Evolutionary conservation across 2,113 vertebrate species (phyloP).

Genomic region (Microtus ochrogaster): DNA sequence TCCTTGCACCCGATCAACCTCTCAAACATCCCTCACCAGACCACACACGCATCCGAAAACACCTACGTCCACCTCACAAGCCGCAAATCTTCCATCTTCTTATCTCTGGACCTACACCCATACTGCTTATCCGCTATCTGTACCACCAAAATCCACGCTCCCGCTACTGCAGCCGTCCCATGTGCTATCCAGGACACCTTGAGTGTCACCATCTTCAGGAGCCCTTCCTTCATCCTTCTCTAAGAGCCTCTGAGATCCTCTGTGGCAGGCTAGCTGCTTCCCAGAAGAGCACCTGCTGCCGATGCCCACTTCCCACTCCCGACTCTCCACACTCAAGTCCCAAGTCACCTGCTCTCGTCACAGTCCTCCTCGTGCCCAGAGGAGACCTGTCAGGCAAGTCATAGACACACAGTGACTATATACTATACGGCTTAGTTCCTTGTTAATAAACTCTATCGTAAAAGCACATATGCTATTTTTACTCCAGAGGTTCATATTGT

Average conservation of each 20-base stretch:
- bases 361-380: background rate
- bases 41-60: background rate
- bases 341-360: background rate
- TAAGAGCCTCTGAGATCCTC: background rate
- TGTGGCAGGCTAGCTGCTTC: background rate
- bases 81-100: background rate
- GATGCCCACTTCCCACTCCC: background rate
- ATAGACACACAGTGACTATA: background rate
- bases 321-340: background rate
- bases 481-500: conserved; percentile 24
- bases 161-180: background rate
- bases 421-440: conserved; percentile 11
- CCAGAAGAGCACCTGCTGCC: background rate
- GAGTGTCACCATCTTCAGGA: background rate
- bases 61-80: background rate
- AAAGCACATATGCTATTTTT: conserved; percentile 11
- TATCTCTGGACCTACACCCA: background rate
- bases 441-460: conserved; percentile 21
- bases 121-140: background rate
- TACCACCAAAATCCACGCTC: conserved; percentile 3
- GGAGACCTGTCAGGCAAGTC: background rate
- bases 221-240: background rate
- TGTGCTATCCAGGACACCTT: background rate
- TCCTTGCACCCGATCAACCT: background rate
- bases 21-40: background rate